Conservation (phyloP, 2,113 vertebrate genomes). For the Aepyceros melampus region DNA sequence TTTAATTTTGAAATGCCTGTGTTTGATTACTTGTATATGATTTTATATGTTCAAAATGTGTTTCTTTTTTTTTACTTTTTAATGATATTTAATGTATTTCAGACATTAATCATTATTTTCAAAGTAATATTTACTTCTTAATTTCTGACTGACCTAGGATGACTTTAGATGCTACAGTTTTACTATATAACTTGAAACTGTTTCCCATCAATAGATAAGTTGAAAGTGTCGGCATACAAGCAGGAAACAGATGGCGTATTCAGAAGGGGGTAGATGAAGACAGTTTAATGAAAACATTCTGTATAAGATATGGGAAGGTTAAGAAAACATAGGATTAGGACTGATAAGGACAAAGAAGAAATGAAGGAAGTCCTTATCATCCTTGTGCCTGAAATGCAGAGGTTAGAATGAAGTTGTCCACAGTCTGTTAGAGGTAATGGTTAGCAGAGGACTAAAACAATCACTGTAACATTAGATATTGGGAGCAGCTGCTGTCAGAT, state of each 20-base stretch:
- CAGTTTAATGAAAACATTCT: background rate
- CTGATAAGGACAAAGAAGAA: background rate
- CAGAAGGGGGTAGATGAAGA: background rate
- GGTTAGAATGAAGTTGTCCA: background rate
- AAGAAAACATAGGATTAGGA: background rate
- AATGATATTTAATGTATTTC: background rate
- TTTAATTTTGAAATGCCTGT: background rate
- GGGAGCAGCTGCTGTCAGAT: background rate
- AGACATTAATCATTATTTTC: background rate
- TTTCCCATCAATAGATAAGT: background rate
- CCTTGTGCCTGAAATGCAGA: background rate
- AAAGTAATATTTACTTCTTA: background rate
- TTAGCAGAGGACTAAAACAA: background rate
- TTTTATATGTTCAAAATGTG: background rate
- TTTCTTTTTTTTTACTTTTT: background rate
- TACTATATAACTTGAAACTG: background rate
- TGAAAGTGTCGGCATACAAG: background rate
- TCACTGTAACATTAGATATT: too few relatives aligned
- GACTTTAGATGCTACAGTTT: background rate
- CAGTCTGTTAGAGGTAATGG: background rate
- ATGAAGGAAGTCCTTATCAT: background rate
- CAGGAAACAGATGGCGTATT: background rate
- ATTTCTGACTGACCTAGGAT: background rate
- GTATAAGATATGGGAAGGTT: background rate
- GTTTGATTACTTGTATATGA: background rate